Conservation (phyloP, 1,140 invertebrate species). For the Rhagoletis pomonella region DNA sequence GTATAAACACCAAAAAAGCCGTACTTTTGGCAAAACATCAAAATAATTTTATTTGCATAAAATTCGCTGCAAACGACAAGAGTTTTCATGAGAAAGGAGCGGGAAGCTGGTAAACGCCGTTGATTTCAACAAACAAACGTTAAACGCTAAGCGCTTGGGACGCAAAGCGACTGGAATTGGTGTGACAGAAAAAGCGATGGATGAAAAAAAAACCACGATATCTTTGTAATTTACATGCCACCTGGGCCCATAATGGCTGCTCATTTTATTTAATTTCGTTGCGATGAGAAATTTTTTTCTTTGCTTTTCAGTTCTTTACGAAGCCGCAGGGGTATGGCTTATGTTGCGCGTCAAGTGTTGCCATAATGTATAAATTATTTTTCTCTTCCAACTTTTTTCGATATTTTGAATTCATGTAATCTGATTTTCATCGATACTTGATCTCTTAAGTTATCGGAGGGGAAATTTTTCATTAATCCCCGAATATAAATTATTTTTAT, state of each 20-base stretch:
- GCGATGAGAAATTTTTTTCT: too few relatives aligned
- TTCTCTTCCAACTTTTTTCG: too few relatives aligned
- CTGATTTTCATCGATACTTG: too few relatives aligned
- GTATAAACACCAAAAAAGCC: not conserved
- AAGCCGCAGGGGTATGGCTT: not conserved
- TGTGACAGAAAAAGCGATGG: not conserved
- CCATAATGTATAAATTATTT: not conserved
- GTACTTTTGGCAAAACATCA: constrained; percentile 6
- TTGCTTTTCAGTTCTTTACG: not conserved
- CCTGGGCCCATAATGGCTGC: constrained; percentile 15
- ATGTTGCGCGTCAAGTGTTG: not conserved
- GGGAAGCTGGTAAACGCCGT: not conserved
- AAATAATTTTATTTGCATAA: constrained; percentile 34
- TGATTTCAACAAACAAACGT: not conserved
- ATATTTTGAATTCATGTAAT: too few relatives aligned
- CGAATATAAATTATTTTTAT: too few relatives aligned
- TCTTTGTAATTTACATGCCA: constrained; percentile 24
- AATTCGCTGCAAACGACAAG: not conserved
- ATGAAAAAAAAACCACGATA: not conserved
- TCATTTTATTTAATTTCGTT: constrained; percentile 39
- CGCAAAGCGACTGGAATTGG: not conserved
- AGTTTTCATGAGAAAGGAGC: not conserved
- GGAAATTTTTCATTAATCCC: too few relatives aligned
- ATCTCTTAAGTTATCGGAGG: too few relatives aligned
- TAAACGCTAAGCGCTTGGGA: not conserved